Evolutionary conservation across 2,888 invertebrate genomes (phyloP), one percentile per base, ranked within the genome.

Genomic region (Agrotis puta): DNA sequence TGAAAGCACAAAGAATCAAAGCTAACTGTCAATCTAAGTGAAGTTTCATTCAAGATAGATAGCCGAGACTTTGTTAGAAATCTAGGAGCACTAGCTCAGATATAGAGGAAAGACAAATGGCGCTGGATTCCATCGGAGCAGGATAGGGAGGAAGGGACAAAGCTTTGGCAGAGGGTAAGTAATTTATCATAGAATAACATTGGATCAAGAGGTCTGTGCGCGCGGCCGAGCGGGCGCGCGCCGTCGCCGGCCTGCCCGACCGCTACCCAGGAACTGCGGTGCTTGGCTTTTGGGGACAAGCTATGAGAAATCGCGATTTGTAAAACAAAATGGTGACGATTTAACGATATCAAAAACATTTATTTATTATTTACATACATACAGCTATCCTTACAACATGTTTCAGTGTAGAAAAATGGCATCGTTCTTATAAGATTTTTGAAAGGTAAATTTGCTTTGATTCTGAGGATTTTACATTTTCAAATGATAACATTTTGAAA

Each of bases 131-230:
- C 78, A 72, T 71, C 70, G 71, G 70, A 65, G 67, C 72, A 67
- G 74, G 54, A 73, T 71, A 64, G 69, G 83, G 76, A 70, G 72
- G 82, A 72, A 84, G 72, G 82, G 74, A 84, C 85, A 81, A 84
- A 82, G 83, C 82, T 71, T 68, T 50, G 48, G 63, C 69, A 57
- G 69, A 61, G 64, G 70, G 72, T 74, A 69, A 72, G 73, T 72
- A 80, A 86, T 86, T 86, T 87, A 86, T 88, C 87, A 88, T 84
- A 81, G 77, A 86, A 87, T 83, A 86, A 87, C 85, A 88, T 88
- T 87, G 79, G 81, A 83, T 85, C 79, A 82, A 84, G 67, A 85
- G 80, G 68, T 79, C 83, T 68, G 56, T 58, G 62, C 48, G 47
- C 67, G 64, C 69, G 57, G 65, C 39, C 62, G 64, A 20, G 20